These are phyloP conservation scores for Macrosteles quadrilineatus DNA, from an alignment of 1,140 invertebrate genomes.

Conservation along the genomic window DNA sequence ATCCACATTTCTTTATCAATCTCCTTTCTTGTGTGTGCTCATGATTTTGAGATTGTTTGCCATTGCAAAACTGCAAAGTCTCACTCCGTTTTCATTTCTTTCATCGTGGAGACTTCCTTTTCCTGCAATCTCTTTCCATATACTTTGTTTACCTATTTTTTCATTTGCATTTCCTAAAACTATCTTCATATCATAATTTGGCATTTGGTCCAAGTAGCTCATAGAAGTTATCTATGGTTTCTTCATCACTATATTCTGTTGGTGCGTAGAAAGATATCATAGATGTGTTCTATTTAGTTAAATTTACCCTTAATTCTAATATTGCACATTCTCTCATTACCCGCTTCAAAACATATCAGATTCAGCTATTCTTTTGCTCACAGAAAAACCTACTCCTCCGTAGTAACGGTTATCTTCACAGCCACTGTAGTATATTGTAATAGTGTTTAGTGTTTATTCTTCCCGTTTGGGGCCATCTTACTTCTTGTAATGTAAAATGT, in stretches of 20 bases:
- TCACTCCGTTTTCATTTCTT: constrained; percentile 38
- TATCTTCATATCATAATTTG: constrained; percentile 31
- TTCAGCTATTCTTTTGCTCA: constrained; percentile 7
- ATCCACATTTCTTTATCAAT: constrained; percentile 38
- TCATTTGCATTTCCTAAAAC: constrained; percentile 35
- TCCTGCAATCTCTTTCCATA: constrained; percentile 38
- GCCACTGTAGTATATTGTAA: constrained; percentile 7
- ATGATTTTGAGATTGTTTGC: constrained; percentile 37
- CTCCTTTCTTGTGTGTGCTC: constrained; percentile 35
- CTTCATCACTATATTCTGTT: constrained; percentile 34
- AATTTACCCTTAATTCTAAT: constrained; percentile 30
- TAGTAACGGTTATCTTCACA: background rate
- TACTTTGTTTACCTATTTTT: constrained; percentile 31
- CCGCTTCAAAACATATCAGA: constrained; percentile 19
- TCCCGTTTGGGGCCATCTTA: constrained; percentile 30
- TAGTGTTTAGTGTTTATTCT: constrained; percentile 16
- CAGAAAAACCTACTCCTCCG: background rate
- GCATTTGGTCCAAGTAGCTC: constrained; percentile 31
- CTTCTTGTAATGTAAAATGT: constrained; percentile 38
- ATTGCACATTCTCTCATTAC: constrained; percentile 31
- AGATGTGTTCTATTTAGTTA: constrained; percentile 31
- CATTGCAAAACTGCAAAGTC: constrained; percentile 36
- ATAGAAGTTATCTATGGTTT: constrained; percentile 35
- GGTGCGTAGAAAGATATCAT: constrained; percentile 30
- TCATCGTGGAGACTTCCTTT: constrained; percentile 44